Base-by-base conservation (phyloP, 2,797 vertebrate species). In the Scyliorhinus canicula region DNA sequence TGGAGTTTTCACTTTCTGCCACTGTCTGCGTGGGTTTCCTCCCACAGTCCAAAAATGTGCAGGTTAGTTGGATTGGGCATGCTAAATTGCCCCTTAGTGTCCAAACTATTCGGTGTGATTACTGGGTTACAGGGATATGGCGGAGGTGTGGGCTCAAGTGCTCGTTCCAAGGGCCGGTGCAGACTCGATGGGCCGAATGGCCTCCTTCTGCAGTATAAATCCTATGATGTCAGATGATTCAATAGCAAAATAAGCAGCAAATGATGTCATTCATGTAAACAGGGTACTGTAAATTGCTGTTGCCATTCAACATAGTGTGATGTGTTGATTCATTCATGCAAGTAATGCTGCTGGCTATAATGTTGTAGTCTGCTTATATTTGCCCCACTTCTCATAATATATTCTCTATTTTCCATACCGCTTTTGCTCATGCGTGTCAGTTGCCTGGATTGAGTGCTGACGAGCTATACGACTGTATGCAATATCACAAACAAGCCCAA, bases 211-310 rank as follows among this genome's bases (percentile, higher is more conserved):
- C n/a, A n/a, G n/a, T n/a, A n/a, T n/a, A n/a, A n/a, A n/a, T n/a
- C n/a, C n/a, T n/a, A n/a, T n/a, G n/a, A n/a, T n/a, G n/a, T n/a
- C n/a, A n/a, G 63, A 26, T 47, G 24, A 31, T 93, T 44, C 91
- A 93, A 93, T 24, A 11, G 40, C 40, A 67, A 93, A 93, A n/a
- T n/a, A 31, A 93, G 91, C 44, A 44, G 67, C 91, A 69, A 93
- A 93, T 93, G 60, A 65, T 93, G 40, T 24, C 91, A 93, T 2
- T 63, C 63, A 28, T 28, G 91, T 93, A 67, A 93, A 93, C 26
- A 67, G 85, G 63, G 50, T 67, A 57, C 55, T 93, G 63, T 65
- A 93, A 93, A 93, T n/a, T 57, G 52, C 52, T 57, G 85, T 88
- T 88, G 40, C 26, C 63, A 93, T 93, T 93, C 60, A 67, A 24